Percentiles rank a stretch among this genome's conserved stretches.
Conservation (phyloP, 2,113 vertebrate species). For the Toxotes jaculatrix region DNA sequence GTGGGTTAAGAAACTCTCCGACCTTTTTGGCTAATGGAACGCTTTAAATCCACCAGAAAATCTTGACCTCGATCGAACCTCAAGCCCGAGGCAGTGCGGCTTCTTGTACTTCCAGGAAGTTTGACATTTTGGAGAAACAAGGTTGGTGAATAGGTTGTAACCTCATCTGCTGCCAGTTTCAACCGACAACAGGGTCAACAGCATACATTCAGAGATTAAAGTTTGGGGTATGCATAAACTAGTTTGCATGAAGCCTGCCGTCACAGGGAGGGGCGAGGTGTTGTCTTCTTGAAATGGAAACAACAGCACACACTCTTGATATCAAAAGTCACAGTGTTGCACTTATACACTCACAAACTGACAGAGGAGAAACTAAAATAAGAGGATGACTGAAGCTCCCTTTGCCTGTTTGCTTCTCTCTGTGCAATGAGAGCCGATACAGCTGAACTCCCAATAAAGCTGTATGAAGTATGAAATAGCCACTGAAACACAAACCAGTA, state of each 20-base stretch:
- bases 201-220: background rate
- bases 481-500: too few relatives aligned
- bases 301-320: too few relatives aligned
- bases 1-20: background rate
- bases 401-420: too few relatives aligned
- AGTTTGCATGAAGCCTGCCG: background rate
- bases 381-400: too few relatives aligned
- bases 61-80: too few relatives aligned
- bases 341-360: background rate
- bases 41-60: background rate
- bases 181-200: background rate
- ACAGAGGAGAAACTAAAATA: background rate
- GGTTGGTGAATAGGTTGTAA: background rate
- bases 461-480: too few relatives aligned
- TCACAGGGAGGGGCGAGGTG: too few relatives aligned
- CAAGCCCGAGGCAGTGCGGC: background rate
- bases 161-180: background rate
- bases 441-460: too few relatives aligned
- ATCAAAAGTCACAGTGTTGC: too few relatives aligned
- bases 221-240: background rate
- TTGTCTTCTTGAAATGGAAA: too few relatives aligned
- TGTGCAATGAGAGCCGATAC: too few relatives aligned
- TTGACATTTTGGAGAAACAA: background rate
- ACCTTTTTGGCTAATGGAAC: background rate
- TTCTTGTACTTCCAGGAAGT: background rate